These are phyloP conservation scores for Noturus placidus DNA, from an alignment of 2,113 vertebrate genomes.

Conservation along the genomic window DNA sequence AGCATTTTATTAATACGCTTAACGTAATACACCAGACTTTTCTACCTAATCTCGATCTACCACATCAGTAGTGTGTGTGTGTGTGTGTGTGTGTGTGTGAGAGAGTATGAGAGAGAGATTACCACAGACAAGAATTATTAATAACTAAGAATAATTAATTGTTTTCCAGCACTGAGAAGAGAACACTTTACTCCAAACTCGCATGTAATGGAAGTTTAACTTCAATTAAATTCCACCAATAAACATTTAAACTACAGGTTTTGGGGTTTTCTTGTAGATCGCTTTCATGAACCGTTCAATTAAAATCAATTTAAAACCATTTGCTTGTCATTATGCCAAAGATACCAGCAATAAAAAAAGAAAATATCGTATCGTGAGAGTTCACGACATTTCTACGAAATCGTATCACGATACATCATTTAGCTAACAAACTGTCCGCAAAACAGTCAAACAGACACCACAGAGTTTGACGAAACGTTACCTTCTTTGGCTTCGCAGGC, in stretches of 20 bases:
- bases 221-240: background rate
- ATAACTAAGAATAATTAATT: background rate
- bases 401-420: no score
- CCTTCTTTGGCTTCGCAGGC: no score
- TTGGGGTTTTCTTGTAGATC: background rate
- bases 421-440: no score
- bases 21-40: no score
- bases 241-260: background rate
- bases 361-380: no score
- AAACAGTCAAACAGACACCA: no score
- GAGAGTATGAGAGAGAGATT: background rate
- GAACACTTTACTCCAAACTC: background rate
- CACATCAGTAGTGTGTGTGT: no score
- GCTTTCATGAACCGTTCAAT: background rate
- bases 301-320: background rate
- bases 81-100: background rate
- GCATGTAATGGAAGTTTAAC: background rate
- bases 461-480: no score
- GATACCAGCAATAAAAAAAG: background rate
- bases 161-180: background rate
- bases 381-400: no score
- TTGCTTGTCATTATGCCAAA: background rate
- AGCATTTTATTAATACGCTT: no score
- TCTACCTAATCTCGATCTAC: no score
- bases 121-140: background rate